Base-by-base conservation (phyloP, 2,113 vertebrate genomes). In the Oncorhynchus tshawytscha region DNA sequence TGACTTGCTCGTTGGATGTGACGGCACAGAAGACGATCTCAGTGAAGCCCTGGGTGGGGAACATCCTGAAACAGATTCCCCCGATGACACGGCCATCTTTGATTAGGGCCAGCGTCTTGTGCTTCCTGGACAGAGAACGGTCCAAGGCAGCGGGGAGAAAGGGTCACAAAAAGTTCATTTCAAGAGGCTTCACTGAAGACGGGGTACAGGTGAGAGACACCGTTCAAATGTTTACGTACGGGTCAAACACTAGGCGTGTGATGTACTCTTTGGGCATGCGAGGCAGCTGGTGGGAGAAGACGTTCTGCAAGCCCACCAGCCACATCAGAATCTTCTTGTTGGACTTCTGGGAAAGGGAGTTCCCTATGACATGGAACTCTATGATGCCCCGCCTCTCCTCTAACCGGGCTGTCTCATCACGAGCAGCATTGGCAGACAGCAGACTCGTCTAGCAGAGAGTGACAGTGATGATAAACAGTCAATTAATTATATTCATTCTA, bases 251-350 rank as follows among this genome's bases (percentile, higher is more conserved):
- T 5, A 99, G 95, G 13, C 97, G 95, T 6, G 98, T 97, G 86
- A 99, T 99, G 88, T 99, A 99, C 88, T 99, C 98, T 93, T 99
- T 99, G 89, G 97, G 98, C 97, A 99, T 99, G 71, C 97, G 95
- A 5, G 98, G 98, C 83, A 99, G 94, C 84, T 99, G 97, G 86
- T 99, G 98, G 0, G 98, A 99, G 90, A 99, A 99, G 82, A 99
- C 98, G 0, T 99, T 99, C 94, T 99, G 98, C 76, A 99, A 87
- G 60, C 97, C 98, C 68, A 99, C 98, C 12, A 99, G 91, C 98
- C 98, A 99, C 93, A 99, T 98, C 78, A 99, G 88, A 89, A 99
- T 98, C 88, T 97, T 96, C 88, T 98, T 97, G 89, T 98, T 99
- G 87, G 97, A 97, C 82, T 98, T 99, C 88, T 99, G 98, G 0